These are phyloP conservation scores for Ictalurus furcatus DNA, from an alignment of 2,113 vertebrate species.

Conservation along the genomic window DNA sequence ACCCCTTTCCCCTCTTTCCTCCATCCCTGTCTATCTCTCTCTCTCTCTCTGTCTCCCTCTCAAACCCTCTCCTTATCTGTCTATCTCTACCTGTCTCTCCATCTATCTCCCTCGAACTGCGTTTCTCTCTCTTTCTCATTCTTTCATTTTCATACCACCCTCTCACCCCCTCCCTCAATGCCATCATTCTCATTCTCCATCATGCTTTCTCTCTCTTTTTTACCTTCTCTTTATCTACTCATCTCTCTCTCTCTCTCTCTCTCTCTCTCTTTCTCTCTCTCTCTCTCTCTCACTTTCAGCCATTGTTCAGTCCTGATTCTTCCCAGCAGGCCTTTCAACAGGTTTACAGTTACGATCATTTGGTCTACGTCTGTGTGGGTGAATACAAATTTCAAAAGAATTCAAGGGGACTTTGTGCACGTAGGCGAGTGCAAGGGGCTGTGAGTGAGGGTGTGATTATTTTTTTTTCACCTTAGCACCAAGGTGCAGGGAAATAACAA, in stretches of 20 bases:
- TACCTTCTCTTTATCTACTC: background rate
- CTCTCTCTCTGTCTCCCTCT: background rate
- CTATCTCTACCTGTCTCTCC: background rate
- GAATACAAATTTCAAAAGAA: conserved; percentile 29
- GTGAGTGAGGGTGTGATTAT: conserved; percentile 19
- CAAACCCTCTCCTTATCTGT: too few relatives aligned
- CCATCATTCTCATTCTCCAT: conserved; percentile 3
- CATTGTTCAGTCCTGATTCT: conserved; percentile 25
- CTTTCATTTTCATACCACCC: background rate
- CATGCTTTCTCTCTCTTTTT: background rate
- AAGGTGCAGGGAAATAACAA: background rate
- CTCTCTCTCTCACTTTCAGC: background rate
- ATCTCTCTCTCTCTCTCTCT: background rate
- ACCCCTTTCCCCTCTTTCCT: too few relatives aligned
- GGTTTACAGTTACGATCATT: conserved; percentile 31
- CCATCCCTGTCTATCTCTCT: too few relatives aligned
- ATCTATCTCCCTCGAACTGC: too few relatives aligned
- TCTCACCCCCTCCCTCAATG: background rate
- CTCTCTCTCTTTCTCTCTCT: background rate
- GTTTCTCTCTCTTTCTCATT: background rate
- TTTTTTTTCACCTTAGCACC: background rate
- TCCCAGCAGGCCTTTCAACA: conserved; percentile 35
- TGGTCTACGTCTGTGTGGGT: background rate
- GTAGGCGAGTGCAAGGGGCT: conserved; percentile 45
- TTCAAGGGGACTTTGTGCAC: conserved; percentile 39